Percentiles rank a stretch among this genome's conserved stretches.
Conservation (phyloP, 2,888 invertebrate genomes). For the Ischnus inquisitorius region DNA sequence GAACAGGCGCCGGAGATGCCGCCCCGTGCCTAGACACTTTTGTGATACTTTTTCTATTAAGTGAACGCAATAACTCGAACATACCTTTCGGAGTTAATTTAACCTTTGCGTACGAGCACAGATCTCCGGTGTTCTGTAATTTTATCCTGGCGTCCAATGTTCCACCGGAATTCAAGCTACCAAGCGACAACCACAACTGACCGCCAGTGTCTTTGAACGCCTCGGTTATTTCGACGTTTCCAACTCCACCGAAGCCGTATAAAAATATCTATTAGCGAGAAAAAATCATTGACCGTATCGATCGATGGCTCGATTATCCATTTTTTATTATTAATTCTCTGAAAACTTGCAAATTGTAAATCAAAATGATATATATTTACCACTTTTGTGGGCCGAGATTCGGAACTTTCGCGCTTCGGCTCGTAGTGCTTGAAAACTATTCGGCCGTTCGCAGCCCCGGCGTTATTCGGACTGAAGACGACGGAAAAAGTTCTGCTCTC, state of each 20-base stretch:
- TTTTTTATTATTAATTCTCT: not conserved
- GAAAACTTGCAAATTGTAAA: not conserved
- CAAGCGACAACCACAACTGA: conserved; percentile 87
- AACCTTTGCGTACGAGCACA: conserved; percentile 86
- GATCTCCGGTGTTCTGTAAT: conserved; percentile 87
- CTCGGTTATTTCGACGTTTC: conserved; percentile 86
- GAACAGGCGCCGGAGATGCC: too few relatives aligned
- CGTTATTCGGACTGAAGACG: conserved; percentile 87
- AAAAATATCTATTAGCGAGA: conserved; percentile 83
- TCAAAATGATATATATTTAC: too few relatives aligned
- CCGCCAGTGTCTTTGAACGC: conserved; percentile 87
- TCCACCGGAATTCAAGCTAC: conserved; percentile 86
- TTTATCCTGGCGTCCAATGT: conserved; percentile 86
- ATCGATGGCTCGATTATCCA: not conserved
- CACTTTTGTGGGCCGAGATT: conserved; percentile 73
- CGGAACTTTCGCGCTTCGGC: conserved; percentile 70
- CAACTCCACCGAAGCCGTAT: conserved; percentile 88
- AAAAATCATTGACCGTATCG: not conserved
- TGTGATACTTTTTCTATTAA: too few relatives aligned
- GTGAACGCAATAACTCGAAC: not conserved
- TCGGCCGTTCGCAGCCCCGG: conserved; percentile 87
- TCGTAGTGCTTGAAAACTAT: conserved; percentile 86
- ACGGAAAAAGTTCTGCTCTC: conserved; percentile 87
- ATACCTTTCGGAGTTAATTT: conserved; percentile 82
- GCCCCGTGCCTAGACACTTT: too few relatives aligned